Evolutionary conservation across 1,140 invertebrate species (phyloP).

Genomic region (Meloidogyne floridensis): DNA sequence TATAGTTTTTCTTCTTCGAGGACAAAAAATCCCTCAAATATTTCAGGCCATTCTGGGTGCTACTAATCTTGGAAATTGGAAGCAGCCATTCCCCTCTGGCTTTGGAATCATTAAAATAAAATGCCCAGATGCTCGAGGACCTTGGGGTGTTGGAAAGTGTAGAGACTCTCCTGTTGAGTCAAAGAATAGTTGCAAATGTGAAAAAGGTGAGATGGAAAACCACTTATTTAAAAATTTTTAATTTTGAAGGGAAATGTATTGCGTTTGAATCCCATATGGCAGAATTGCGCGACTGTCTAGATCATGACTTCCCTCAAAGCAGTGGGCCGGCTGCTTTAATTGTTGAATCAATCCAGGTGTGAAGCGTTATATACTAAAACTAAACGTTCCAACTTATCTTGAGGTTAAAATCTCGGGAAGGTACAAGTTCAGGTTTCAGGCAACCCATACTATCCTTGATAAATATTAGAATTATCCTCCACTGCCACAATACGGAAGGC

Average conservation of each 20-base stretch:
- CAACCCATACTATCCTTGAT: too few species aligned
- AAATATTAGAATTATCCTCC: too few species aligned
- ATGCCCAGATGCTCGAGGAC: slow-evolving; percentile 84
- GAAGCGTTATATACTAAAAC: too few species aligned
- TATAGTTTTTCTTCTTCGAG: slow-evolving; percentile 46
- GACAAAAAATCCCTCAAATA: too few species aligned
- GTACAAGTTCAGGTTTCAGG: too few species aligned
- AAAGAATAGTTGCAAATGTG: slow-evolving; percentile 33
- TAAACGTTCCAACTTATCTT: too few species aligned
- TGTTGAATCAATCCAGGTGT: slow-evolving; percentile 81
- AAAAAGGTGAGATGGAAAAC: slow-evolving; percentile 64
- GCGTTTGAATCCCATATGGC: slow-evolving; percentile 79
- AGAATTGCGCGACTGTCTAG: slow-evolving; percentile 79
- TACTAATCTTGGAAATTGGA: slow-evolving; percentile 79
- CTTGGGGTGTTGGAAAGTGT: slow-evolving; percentile 84
- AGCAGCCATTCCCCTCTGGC: slow-evolving; percentile 76
- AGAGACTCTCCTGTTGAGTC: slow-evolving; percentile 82
- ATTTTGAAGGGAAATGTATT: slow-evolving; percentile 73
- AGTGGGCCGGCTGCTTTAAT: slow-evolving; percentile 81
- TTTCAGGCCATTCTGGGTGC: slow-evolving; percentile 74
- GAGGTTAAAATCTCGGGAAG: too few species aligned
- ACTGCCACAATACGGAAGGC: too few species aligned
- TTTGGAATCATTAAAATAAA: slow-evolving; percentile 78
- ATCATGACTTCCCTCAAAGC: slow-evolving; percentile 76
- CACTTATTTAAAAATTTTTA: slow-evolving; percentile 53